A percentile compares a stretch with the other conserved stretches of the same genome.
phyloP scores from a whole-genome alignment of 2,888 invertebrate species.

The Limnephilus marmoratus region DNA sequence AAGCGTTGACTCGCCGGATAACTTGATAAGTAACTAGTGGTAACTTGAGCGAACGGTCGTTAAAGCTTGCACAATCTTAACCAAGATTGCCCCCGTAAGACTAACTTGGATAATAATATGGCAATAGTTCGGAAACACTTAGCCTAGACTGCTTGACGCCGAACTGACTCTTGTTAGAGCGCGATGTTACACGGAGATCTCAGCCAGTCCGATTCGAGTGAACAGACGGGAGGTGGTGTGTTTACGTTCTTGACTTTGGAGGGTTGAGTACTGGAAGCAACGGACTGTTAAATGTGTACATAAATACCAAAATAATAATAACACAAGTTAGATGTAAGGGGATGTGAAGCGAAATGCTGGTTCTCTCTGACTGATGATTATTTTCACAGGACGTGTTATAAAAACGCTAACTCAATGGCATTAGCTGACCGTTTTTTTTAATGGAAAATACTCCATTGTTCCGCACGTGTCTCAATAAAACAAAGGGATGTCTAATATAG shows the following conservation, averaged over 20 bases:
- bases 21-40: not conserved
- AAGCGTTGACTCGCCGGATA: not conserved
- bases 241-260: not conserved
- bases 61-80: conserved; percentile 49
- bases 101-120: conserved; percentile 50
- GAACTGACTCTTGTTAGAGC: not conserved
- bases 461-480: too few species aligned
- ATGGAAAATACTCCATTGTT: too few species aligned
- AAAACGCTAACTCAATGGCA: not conserved
- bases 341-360: not conserved
- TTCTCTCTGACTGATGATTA: not conserved
- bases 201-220: too few species aligned
- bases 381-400: not conserved
- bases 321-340: not conserved
- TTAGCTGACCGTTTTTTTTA: not conserved
- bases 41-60: conserved; percentile 23
- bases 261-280: not conserved
- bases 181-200: not conserved
- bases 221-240: too few species aligned
- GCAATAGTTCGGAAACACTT: conserved; percentile 32
- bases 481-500: too few species aligned
- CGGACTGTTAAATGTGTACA: not conserved
- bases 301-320: not conserved
- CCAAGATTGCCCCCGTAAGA: conserved; percentile 45
- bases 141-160: conserved; percentile 18